phyloP scores from a whole-genome alignment of 2,113 vertebrate genomes.

The Sylvilagus bachmani region DNA sequence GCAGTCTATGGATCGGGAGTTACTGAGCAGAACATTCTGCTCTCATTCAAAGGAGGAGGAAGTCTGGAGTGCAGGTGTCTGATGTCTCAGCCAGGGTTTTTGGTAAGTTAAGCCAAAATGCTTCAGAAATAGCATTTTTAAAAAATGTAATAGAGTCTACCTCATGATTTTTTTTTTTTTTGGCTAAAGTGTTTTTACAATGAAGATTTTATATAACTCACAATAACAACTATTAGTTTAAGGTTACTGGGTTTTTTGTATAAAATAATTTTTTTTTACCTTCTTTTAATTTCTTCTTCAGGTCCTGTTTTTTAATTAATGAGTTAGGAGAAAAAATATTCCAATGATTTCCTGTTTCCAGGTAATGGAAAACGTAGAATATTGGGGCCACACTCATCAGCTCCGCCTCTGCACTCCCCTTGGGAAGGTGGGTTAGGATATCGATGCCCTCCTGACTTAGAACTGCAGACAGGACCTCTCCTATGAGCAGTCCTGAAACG shows the following conservation, averaged over 20 bases:
- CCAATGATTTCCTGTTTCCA: conserved; percentile 91
- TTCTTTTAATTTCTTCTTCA: conserved; percentile 91
- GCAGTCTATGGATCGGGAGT: conserved; percentile 3
- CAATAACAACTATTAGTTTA: neutral
- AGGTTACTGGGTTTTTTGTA: neutral
- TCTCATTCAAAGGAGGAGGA: conserved; percentile 39
- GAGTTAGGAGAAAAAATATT: conserved; percentile 83
- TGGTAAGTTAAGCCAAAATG: conserved; percentile 56
- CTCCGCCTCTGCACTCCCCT: conserved; percentile 91
- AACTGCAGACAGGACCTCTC: conserved; percentile 88
- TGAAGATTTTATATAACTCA: conserved; percentile 5
- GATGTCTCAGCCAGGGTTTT: conserved; percentile 57
- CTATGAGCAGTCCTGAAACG: conserved; percentile 91
- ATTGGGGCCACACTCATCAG: conserved; percentile 88
- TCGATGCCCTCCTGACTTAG: conserved; percentile 87
- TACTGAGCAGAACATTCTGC: conserved; percentile 29
- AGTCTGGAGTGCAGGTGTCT: conserved; percentile 56
- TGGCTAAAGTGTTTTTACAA: conserved; percentile 16
- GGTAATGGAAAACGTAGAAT: conserved; percentile 91
- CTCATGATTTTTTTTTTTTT: neutral
- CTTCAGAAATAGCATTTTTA: conserved; percentile 57
- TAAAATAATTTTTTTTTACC: conserved; percentile 86
- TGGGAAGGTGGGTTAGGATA: conserved; percentile 88
- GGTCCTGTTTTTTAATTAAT: conserved; percentile 70
- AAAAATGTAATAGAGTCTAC: neutral